Percentiles rank a stretch among this genome's conserved stretches.
Conservation (phyloP, 2,797 vertebrate species). For the Mionectes olivaceus region DNA sequence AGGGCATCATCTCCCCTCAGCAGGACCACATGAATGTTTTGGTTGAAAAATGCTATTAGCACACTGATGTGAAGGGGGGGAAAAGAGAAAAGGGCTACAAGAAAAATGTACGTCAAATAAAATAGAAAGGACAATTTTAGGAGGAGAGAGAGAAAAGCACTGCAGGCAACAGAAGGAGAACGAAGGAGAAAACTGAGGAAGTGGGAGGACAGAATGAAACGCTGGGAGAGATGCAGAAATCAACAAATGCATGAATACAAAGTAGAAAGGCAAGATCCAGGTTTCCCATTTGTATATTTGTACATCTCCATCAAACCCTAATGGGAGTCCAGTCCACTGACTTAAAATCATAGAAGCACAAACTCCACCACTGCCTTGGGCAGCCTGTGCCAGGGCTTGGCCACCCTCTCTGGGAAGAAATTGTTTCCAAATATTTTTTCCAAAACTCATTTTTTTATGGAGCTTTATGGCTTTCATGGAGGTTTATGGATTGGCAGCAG, state of each 20-base stretch:
- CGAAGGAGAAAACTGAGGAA: neutral
- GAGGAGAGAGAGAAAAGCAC: neutral
- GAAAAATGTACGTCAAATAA: neutral
- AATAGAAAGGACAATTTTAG: neutral
- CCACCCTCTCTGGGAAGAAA: neutral
- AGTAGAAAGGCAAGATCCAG: neutral
- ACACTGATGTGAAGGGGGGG: neutral
- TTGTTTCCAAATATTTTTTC: neutral
- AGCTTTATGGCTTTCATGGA: neutral
- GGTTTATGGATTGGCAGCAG: neutral
- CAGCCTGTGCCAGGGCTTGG: neutral
- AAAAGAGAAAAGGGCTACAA: neutral
- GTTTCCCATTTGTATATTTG: neutral
- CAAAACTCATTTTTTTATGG: neutral
- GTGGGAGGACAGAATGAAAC: neutral
- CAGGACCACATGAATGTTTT: neutral
- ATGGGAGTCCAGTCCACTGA: neutral
- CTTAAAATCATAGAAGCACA: neutral
- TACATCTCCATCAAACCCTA: neutral
- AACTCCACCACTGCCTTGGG: neutral
- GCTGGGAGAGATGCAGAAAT: neutral
- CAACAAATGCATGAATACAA: neutral
- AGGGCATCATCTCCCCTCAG: neutral
- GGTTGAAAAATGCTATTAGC: neutral
- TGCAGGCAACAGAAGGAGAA: neutral